phyloP scores from a whole-genome alignment of 2,888 invertebrate genomes.

The Thera britannica region DNA sequence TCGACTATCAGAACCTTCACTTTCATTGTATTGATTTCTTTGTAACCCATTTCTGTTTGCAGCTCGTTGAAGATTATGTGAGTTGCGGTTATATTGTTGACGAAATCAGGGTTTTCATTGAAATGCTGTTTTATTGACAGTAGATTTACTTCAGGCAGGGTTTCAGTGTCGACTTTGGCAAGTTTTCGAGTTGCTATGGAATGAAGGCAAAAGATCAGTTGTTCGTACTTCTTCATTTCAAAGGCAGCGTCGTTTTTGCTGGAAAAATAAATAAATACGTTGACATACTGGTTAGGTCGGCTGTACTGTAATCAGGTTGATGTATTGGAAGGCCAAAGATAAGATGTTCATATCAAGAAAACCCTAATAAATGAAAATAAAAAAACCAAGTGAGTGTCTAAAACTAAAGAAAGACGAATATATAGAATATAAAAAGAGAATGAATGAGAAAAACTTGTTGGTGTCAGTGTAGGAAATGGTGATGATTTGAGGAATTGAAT shows the following conservation, averaged over 20 bases:
- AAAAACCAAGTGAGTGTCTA: no score
- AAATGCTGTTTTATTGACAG: constrained; percentile 42
- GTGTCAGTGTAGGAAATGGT: no score
- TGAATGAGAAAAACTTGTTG: no score
- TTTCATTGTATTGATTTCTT: constrained; percentile 44
- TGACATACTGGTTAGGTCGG: no score
- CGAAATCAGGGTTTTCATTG: constrained; percentile 50
- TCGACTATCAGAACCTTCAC: constrained; percentile 59
- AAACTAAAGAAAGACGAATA: no score
- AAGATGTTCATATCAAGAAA: no score
- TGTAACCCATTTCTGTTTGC: constrained; percentile 31
- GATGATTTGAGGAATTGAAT: background rate
- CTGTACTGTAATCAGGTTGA: no score
- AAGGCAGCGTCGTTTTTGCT: constrained; percentile 66
- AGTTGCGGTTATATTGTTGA: constrained; percentile 51
- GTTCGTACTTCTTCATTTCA: constrained; percentile 67
- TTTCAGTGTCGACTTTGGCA: background rate
- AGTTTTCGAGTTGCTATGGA: constrained; percentile 37
- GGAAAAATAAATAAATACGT: constrained; percentile 24
- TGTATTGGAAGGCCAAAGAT: no score
- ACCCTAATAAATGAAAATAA: no score
- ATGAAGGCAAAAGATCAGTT: constrained; percentile 56
- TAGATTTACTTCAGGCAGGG: constrained; percentile 4
- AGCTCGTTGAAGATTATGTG: constrained; percentile 51
- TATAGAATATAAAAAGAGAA: no score